A percentile compares a stretch with the other conserved stretches of the same genome.
Conservation (phyloP, 2,888 invertebrate species). For the Minunthozetes semirufus region DNA sequence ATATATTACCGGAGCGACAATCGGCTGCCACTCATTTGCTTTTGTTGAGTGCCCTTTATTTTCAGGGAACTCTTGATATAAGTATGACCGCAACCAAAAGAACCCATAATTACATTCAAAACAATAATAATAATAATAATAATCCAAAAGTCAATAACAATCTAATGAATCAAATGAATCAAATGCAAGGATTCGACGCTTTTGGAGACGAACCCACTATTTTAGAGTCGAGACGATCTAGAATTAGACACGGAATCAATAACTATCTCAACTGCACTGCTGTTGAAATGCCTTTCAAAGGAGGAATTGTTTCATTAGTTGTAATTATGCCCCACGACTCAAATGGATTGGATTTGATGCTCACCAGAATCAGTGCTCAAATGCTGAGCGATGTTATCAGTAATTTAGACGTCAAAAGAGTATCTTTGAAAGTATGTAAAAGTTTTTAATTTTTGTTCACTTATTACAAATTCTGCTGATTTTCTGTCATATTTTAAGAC, state of each 20-base stretch:
- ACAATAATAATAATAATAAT: background rate
- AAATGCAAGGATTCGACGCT: slow-evolving; percentile 23
- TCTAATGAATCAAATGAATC: slow-evolving; percentile 11
- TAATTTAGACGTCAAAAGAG: slow-evolving; percentile 41
- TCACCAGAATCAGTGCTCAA: slow-evolving; percentile 43
- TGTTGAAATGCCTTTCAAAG: slow-evolving; percentile 43
- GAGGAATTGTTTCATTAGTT: slow-evolving; percentile 42
- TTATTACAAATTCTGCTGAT: background rate
- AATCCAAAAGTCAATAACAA: slow-evolving; percentile 27
- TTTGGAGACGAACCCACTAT: slow-evolving; percentile 33
- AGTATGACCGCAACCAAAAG: slow-evolving; percentile 17
- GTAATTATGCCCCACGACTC: slow-evolving; percentile 41
- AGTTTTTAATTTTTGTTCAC: no score
- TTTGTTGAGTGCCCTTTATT: slow-evolving; percentile 41
- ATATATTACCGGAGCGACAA: slow-evolving; percentile 38
- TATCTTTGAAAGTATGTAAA: slow-evolving; percentile 42
- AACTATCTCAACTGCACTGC: slow-evolving; percentile 42
- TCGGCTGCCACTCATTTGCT: slow-evolving; percentile 42
- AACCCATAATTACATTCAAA: slow-evolving; percentile 9
- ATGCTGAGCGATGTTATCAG: slow-evolving; percentile 42
- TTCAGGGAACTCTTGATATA: slow-evolving; percentile 39
- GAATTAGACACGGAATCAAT: slow-evolving; percentile 41
- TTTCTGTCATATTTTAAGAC: background rate
- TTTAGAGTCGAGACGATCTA: slow-evolving; percentile 39
- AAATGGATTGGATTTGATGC: slow-evolving; percentile 40